Evolutionary conservation across 2,888 invertebrate species (phyloP).

Genomic region (Meta bourneti): DNA sequence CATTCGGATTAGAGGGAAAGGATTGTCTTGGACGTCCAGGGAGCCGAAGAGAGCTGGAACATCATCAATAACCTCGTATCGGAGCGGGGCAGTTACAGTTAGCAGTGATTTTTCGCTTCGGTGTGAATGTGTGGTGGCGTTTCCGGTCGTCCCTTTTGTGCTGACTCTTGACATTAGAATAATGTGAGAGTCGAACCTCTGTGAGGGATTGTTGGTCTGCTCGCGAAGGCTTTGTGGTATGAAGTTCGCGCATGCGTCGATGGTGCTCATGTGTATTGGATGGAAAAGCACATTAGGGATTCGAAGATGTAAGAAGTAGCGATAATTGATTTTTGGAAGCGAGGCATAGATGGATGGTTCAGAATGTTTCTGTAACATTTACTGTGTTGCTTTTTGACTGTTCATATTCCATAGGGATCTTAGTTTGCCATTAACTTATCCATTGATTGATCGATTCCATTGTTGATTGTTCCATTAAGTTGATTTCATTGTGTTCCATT

Average conservation of each 20-base stretch:
- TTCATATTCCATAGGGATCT: neutral
- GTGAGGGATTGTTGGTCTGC: constrained; percentile 43
- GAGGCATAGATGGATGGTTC: neutral
- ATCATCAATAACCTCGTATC: constrained; percentile 48
- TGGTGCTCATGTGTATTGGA: too few relatives aligned
- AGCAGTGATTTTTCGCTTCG: constrained; percentile 57
- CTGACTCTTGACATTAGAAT: constrained; percentile 46
- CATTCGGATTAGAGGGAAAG: constrained; percentile 52
- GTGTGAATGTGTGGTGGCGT: constrained; percentile 7
- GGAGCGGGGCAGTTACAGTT: constrained; percentile 54
- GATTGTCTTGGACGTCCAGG: constrained; percentile 37
- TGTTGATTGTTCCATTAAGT: neutral
- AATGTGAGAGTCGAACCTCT: neutral
- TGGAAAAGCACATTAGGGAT: too few relatives aligned
- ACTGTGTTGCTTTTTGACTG: neutral
- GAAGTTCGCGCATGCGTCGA: too few relatives aligned
- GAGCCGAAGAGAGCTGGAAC: constrained; percentile 12
- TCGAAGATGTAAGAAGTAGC: too few relatives aligned
- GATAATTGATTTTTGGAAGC: neutral
- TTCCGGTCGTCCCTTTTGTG: constrained; percentile 28
- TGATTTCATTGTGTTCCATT: neutral
- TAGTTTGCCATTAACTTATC: neutral
- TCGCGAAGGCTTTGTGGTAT: neutral
- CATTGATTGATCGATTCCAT: neutral
- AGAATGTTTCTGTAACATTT: neutral